Base-by-base conservation (phyloP, 1,140 invertebrate genomes). In the Scaptomyza hsui region DNA sequence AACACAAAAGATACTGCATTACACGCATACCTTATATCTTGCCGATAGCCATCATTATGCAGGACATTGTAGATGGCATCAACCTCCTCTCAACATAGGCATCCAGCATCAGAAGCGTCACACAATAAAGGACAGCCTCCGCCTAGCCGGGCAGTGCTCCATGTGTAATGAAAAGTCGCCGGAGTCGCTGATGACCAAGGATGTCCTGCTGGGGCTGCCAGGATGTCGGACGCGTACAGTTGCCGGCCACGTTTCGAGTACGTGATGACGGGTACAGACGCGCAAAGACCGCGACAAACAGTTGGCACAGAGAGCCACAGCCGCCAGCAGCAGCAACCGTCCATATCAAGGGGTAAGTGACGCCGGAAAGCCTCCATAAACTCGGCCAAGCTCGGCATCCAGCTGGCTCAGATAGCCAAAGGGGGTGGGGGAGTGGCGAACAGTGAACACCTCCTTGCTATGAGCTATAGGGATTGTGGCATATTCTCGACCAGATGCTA, bases 171-270 rank as follows among this genome's bases (percentile, higher is more conserved):
- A 97, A 97, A 6, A 94, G 95, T 59, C 93, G 92, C 60, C 93
- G 92, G 6, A 95, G 93, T 75, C 95, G 95, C 12, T 93, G 92
- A 89, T 96, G 95, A 49, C 95, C 95, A 39, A 96, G 92, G 41
- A 96, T 92, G 86, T 97, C 95, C 89, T 96, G 95, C 90, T 96
- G 96, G 1, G 96, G 95, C 78, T 96, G 92, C 95, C 96, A 96
- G 62, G 1, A 29, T 29, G 92, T 75, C 5, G 95, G 94, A 29
- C 26, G 26, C 26, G 26, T 9, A 90, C 4, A 19, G 59, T 39
- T 32, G 42, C 39, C 94, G 93, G 3, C 93, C 94, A 96, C 91
- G 95, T 96, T 95, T 95, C 95, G 1, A 95, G 90, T 15, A 96
- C 94, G 75, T 94, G 93, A 85, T 94, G 95, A 3, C 64, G 65